Base-by-base conservation (phyloP, 2,888 invertebrate genomes). In the Onchidella celtica region DNA sequence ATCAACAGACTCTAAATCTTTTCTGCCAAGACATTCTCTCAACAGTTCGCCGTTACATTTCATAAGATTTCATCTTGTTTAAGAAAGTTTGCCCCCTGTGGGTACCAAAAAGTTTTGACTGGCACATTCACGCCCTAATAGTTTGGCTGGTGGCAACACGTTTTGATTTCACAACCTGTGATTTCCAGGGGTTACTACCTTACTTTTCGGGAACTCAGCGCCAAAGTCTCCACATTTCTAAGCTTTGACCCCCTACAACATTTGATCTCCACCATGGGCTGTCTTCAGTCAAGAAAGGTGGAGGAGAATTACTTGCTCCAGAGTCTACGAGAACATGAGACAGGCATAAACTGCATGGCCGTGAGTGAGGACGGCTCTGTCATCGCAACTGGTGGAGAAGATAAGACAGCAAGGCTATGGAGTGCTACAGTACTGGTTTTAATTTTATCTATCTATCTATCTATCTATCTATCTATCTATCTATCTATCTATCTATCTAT, bases 311-410 rank as follows among this genome's bases (percentile, higher is more conserved):
- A 84, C 70, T 84, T 89, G 1, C 68, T 92, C n/a, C 92, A 93
- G 83, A 89, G 90, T 9, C 86, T 93, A 4, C 87, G 83, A 0
- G 94, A 94, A 21, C 94, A 94, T 86, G 91, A 91, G 61, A 90
- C 90, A 2, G 93, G 94, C 14, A 93, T 94, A 85, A 94, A 94
- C 88, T 94, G 94, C 86, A 93, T 94, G 93, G 92, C 93, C 0
- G 87, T 94, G 2, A 94, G 94, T 79, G 94, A 94, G 78, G 94
- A 94, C 86, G 92, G 92, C 2, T 94, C 94, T 14, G 92, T 94
- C 0, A 87, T 94, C 57, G 93, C 93, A 0, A 94, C 94, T 1
- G 94, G 94, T 11, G 93, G 94, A 32, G 94, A 94, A 81, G 94
- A 94, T 87, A 90, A 90, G 83, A 94, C 93, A 0, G 93, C 93